phyloP scores from a whole-genome alignment of 2,113 vertebrate species.

The Aegithalos caudatus region DNA sequence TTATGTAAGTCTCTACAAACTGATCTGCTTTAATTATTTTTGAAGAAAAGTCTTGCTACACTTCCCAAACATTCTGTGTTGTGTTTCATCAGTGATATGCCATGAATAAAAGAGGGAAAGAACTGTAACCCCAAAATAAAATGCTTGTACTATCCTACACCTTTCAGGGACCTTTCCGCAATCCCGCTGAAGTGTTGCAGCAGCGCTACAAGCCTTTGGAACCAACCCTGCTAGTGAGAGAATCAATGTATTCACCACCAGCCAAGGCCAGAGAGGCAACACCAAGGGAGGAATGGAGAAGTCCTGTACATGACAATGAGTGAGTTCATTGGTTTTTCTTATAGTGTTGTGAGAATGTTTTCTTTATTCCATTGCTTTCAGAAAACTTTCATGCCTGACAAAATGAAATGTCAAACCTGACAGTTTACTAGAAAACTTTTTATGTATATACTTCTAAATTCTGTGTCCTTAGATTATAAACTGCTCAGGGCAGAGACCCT shows the following conservation, averaged over 20 bases:
- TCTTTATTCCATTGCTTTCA: background rate
- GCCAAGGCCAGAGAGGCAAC: conserved; percentile 72
- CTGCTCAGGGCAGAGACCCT: background rate
- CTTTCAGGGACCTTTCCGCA: conserved; percentile 81
- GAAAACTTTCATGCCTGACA: conserved; percentile 11
- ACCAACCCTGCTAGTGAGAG: conserved; percentile 75
- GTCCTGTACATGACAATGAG: conserved; percentile 62
- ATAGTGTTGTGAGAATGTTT: background rate
- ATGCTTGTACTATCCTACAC: conserved; percentile 1
- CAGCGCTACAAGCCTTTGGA: conserved; percentile 83
- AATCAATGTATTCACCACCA: conserved; percentile 70
- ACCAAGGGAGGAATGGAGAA: conserved; percentile 58
- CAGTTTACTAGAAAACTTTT: conserved; percentile 30
- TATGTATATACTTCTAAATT: background rate
- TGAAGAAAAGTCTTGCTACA: background rate
- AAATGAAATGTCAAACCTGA: conserved; percentile 60
- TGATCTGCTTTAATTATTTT: conserved; percentile 29
- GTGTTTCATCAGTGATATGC: background rate
- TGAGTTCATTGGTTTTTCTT: conserved; percentile 60
- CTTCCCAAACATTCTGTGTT: background rate
- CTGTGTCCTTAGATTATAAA: conserved; percentile 20
- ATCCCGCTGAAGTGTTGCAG: conserved; percentile 72
- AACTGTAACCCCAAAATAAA: background rate
- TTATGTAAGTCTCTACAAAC: conserved; percentile 1
- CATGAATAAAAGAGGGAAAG: background rate